These are phyloP conservation scores for Rhogogaster chlorosoma DNA, from an alignment of 2,888 invertebrate genomes.

Conservation along the genomic window DNA sequence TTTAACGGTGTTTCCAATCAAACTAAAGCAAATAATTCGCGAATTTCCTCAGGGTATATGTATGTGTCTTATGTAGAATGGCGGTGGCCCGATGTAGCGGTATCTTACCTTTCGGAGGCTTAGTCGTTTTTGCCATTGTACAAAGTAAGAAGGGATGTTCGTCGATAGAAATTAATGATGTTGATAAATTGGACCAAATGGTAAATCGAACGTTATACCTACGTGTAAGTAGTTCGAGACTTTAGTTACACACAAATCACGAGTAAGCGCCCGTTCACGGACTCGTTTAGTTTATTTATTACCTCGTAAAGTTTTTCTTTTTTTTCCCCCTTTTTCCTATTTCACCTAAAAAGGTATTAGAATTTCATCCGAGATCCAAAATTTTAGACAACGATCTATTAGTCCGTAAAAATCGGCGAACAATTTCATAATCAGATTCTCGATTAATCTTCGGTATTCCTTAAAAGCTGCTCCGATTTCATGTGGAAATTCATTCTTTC, in stretches of 20 bases:
- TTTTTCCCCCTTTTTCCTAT: background rate
- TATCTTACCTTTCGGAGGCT: background rate
- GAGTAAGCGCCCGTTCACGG: background rate
- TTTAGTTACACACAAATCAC: background rate
- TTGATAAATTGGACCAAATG: background rate
- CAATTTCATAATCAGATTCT: background rate
- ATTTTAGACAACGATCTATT: background rate
- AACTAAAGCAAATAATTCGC: slow-evolving; percentile 20
- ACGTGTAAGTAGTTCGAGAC: background rate
- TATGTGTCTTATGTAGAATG: background rate
- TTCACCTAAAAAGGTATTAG: background rate
- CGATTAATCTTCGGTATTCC: background rate
- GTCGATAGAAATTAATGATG: background rate
- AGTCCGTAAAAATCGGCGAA: background rate
- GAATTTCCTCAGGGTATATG: background rate
- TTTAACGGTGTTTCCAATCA: slow-evolving; percentile 40
- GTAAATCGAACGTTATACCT: background rate
- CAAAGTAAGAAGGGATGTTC: background rate
- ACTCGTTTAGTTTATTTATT: slow-evolving; percentile 5
- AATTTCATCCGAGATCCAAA: background rate
- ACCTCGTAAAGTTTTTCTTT: background rate
- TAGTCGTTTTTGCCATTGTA: background rate
- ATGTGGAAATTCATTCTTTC: background rate
- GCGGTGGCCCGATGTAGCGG: background rate
- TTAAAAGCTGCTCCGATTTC: background rate